Base-by-base conservation (phyloP, 1,140 invertebrate genomes). In the Agrilus planipennis region DNA sequence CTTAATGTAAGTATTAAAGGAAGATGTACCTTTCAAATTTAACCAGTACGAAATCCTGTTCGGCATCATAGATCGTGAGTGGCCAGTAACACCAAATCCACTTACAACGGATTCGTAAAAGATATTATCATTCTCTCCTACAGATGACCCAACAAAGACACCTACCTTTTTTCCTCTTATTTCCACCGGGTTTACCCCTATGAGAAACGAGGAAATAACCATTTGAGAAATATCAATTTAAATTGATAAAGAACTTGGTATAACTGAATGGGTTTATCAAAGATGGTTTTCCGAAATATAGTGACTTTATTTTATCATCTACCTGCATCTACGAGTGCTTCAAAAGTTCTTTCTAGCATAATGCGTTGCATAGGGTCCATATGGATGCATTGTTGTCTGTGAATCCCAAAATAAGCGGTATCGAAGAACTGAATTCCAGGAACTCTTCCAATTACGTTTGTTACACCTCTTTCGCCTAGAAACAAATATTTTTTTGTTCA, bases 41-140 rank as follows among this genome's bases (percentile, higher is more conserved):
- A 79, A 70, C 55, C 70, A 72, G 55, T 68, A 81, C 3, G 74
- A 77, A 12, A 81, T 57, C 48, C 79, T 59, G 56, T 81, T 81
- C 3, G 76, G 66, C 63, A 79, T 70, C 76, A 81, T 80, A 17
- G 73, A 72, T 34, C 72, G 61, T 5, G 71, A 69, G 54, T 77
- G 77, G 14, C 79, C 79, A 39, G 75, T 74, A 50, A 81, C 66
- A 23, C 68, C 70, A 60, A 79, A 79, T 2, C 77, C 77, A 40
- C 52, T 59, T 0, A 59, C 48, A 18, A 62, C 49, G 1, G 55
- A 59, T 39, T 62, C 57, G 60, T 58, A 54, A 36, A 61, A 61
- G 9, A 61, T 34, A 44, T 60, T 58, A 36, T 62, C 58, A 38
- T 69, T 64, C 58, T 83, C 79, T n/a, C 77, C 76, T 16, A 72